These are phyloP conservation scores for Heterodera schachtii DNA, from an alignment of 1,140 invertebrate genomes.

Conservation along the genomic window DNA sequence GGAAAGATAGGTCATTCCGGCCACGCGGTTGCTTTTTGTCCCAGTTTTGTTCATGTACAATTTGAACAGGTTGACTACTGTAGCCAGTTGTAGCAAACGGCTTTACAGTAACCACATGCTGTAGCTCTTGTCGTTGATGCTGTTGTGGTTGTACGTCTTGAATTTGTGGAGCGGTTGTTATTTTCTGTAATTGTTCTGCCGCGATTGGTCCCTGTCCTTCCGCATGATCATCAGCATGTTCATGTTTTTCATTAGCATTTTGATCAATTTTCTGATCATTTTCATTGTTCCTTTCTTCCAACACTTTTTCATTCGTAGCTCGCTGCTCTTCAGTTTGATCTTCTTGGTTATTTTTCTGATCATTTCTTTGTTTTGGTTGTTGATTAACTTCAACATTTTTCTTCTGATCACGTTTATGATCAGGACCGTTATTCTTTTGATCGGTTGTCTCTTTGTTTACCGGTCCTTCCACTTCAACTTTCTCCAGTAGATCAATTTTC, in stretches of 20 bases:
- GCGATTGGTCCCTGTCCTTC: neutral
- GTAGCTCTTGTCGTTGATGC: neutral
- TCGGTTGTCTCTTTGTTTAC: too few relatives aligned
- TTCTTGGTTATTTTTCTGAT: too few relatives aligned
- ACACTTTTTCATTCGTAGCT: too few relatives aligned
- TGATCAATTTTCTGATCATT: neutral
- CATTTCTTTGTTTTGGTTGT: too few relatives aligned
- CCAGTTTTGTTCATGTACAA: neutral
- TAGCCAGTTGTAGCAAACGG: neutral
- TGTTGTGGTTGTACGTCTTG: constrained; percentile 12
- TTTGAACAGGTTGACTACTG: neutral
- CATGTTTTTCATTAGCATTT: neutral
- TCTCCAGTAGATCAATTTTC: too few relatives aligned
- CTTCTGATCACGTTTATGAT: too few relatives aligned
- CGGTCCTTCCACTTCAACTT: too few relatives aligned
- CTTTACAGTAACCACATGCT: neutral
- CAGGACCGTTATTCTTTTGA: too few relatives aligned
- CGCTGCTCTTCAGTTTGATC: too few relatives aligned
- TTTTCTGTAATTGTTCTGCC: neutral
- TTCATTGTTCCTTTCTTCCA: too few relatives aligned
- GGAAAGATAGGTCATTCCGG: neutral
- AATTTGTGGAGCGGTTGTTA: neutral
- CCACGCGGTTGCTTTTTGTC: neutral
- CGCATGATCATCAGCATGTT: neutral
- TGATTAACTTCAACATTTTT: too few relatives aligned